phyloP scores from a whole-genome alignment of 2,113 vertebrate species.

The Rynchops niger region DNA sequence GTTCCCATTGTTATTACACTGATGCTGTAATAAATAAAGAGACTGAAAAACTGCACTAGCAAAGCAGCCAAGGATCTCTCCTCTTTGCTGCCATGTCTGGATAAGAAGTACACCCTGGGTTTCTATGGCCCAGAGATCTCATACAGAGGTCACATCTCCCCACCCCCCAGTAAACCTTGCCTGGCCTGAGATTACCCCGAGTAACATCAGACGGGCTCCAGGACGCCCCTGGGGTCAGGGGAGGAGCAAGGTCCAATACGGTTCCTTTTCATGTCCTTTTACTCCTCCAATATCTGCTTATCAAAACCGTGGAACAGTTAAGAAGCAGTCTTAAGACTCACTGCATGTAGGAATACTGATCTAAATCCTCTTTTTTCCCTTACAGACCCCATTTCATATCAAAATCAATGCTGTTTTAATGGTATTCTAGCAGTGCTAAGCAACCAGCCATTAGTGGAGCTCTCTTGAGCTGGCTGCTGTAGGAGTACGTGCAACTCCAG shows the following conservation, averaged over 20 bases:
- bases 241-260: background rate
- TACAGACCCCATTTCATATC: background rate
- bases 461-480: background rate
- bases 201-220: background rate
- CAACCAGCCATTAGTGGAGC: background rate
- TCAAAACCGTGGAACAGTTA: background rate
- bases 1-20: background rate
- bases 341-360: rapidly evolving
- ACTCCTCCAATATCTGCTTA: background rate
- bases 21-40: background rate
- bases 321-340: background rate
- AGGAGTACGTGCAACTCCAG: background rate
- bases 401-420: background rate
- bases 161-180: background rate
- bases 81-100: background rate
- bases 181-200: background rate
- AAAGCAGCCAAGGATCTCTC: background rate
- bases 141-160: background rate
- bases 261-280: background rate
- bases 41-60: background rate
- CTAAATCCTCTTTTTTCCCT: background rate
- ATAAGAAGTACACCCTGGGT: background rate
- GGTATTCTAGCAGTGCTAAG: background rate
- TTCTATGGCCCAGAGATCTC: background rate
- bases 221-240: background rate